Conservation (phyloP, 1,140 invertebrate species). For the Drosophila equinoxialis region DNA sequence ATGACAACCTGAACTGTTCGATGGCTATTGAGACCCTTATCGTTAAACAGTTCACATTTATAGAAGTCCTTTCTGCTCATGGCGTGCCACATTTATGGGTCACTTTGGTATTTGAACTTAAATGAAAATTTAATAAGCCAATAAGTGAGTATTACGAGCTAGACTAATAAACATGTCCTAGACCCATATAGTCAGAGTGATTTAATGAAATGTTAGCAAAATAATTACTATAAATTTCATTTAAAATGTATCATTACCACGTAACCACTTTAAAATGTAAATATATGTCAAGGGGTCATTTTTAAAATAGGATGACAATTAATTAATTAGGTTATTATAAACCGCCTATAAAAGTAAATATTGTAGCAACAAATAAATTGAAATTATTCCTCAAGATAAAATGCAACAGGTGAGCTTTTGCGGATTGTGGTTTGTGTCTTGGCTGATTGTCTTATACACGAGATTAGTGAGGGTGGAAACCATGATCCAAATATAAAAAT, state of each 20-base stretch:
- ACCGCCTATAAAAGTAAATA: not conserved
- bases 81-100: conserved; percentile 32
- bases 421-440: not conserved
- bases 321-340: not conserved
- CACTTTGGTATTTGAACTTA: conserved; percentile 26
- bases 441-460: not conserved
- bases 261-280: not conserved
- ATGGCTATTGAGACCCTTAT: not conserved
- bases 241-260: not conserved
- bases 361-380: not conserved
- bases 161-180: not conserved
- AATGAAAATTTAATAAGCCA: conserved; percentile 37
- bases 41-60: conserved; percentile 22
- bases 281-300: not conserved
- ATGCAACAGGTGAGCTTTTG: not conserved
- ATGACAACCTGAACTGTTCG: conserved; percentile 16
- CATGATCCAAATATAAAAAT: not conserved
- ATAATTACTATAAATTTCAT: not conserved
- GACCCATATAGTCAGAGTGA: not conserved
- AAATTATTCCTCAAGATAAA: not conserved
- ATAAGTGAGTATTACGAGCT: conserved; percentile 10
- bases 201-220: conserved; percentile 20
- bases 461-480: not conserved
- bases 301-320: not conserved
- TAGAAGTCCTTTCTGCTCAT: conserved; percentile 10